Evolutionary conservation across 1,140 invertebrate species (phyloP).

Genomic region (Whitmania pigra): DNA sequence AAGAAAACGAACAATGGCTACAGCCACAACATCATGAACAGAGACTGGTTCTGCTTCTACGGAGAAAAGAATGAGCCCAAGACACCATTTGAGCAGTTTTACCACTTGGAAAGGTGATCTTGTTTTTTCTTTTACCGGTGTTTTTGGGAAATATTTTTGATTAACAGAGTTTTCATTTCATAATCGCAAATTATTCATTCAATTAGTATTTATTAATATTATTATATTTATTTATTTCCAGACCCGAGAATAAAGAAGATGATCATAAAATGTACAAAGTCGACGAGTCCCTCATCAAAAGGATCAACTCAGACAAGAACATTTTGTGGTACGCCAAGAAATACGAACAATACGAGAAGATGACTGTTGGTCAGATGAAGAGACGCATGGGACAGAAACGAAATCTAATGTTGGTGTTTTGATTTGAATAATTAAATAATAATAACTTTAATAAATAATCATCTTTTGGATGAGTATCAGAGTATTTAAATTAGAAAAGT

Average conservation of each 20-base stretch:
- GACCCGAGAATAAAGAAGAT: too few relatives aligned
- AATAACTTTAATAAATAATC: too few relatives aligned
- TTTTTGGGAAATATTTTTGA: too few relatives aligned
- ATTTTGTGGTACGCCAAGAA: conserved; percentile 42
- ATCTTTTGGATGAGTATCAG: too few relatives aligned
- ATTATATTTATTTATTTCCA: too few relatives aligned
- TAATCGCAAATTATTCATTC: too few relatives aligned
- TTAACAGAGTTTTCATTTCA: too few relatives aligned
- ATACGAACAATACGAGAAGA: conserved; percentile 40
- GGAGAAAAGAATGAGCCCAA: conserved; percentile 29
- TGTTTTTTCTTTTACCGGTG: too few relatives aligned
- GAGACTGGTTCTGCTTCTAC: conserved; percentile 42
- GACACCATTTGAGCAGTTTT: too few relatives aligned
- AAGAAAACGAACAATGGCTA: conserved; percentile 41
- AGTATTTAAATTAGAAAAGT: too few relatives aligned
- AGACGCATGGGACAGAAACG: conserved; percentile 36
- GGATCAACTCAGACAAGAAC: conserved; percentile 41
- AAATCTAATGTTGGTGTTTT: not conserved
- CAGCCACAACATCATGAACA: conserved; percentile 43
- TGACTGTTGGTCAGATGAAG: conserved; percentile 37
- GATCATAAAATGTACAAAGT: conserved; percentile 19
- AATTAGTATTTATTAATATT: too few relatives aligned
- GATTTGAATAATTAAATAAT: not conserved
- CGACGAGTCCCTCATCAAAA: conserved; percentile 33
- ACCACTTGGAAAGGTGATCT: too few relatives aligned